These are phyloP conservation scores for Tapirus terrestris DNA, from an alignment of 2,113 vertebrate species.

Conservation along the genomic window DNA sequence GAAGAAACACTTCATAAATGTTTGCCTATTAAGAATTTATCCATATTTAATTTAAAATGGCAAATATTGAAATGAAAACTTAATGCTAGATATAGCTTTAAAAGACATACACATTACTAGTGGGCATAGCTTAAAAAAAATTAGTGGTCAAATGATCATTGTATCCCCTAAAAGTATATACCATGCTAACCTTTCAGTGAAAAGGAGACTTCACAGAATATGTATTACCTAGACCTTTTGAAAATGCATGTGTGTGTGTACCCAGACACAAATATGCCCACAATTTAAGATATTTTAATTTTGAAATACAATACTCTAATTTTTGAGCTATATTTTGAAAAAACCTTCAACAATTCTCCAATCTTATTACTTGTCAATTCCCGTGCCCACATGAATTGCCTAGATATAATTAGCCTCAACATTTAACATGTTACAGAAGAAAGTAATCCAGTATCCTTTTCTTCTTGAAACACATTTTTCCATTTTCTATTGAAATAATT, in stretches of 20 bases:
- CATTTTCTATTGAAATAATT: conserved; percentile 23
- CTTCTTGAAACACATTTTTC: conserved; percentile 34
- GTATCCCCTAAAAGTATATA: neutral
- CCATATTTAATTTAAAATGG: neutral
- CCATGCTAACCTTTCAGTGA: neutral
- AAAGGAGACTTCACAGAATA: neutral
- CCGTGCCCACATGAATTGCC: neutral
- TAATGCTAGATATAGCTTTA: neutral
- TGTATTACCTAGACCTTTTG: neutral
- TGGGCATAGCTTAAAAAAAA: neutral
- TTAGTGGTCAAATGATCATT: neutral
- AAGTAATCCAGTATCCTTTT: neutral
- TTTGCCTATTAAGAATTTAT: neutral
- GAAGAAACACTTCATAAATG: neutral
- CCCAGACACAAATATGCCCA: neutral
- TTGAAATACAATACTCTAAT: neutral
- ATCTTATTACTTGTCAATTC: neutral
- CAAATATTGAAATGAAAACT: neutral
- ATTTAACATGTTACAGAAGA: neutral
- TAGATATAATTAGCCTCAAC: neutral
- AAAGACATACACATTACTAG: neutral
- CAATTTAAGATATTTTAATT: conserved; percentile 17
- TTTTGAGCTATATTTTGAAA: neutral
- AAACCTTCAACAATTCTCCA: neutral
- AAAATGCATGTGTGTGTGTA: neutral